Evolutionary conservation across 2,888 invertebrate species (phyloP).

Genomic region (Synanthedon myopaeformis): DNA sequence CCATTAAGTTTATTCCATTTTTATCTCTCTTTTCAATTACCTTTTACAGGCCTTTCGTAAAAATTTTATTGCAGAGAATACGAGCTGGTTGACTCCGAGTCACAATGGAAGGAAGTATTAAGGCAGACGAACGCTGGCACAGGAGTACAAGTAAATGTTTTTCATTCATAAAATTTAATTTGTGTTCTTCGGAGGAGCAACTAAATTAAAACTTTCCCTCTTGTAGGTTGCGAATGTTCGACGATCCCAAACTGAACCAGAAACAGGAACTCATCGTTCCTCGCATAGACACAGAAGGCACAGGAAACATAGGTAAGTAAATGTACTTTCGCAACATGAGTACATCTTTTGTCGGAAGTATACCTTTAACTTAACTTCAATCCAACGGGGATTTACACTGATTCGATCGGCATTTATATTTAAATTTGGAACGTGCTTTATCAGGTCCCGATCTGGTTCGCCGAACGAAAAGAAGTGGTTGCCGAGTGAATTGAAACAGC

Average conservation of each 20-base stretch:
- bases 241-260: slow-evolving; percentile 64
- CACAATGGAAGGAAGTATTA: slow-evolving; percentile 91
- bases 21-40: not conserved
- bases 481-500: slow-evolving; percentile 83
- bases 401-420: not conserved
- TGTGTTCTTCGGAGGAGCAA: not conserved
- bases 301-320: slow-evolving; percentile 69
- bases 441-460: slow-evolving; percentile 75
- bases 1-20: not conserved
- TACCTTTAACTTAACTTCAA: not conserved
- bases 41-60: not conserved
- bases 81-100: slow-evolving; percentile 87
- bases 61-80: slow-evolving; percentile 45
- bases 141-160: slow-evolving; percentile 53
- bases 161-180: slow-evolving; percentile 2
- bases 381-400: not conserved
- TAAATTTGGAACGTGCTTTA: not conserved
- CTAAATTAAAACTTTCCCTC: not conserved
- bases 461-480: slow-evolving; percentile 80
- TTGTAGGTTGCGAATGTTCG: slow-evolving; percentile 78
- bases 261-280: slow-evolving; percentile 64
- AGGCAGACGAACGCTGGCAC: slow-evolving; percentile 73
- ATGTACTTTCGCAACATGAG: not conserved
- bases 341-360: not conserved
- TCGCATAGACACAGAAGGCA: slow-evolving; percentile 72